Base-by-base conservation (phyloP, 2,888 invertebrate species). In the Acleris literana region DNA sequence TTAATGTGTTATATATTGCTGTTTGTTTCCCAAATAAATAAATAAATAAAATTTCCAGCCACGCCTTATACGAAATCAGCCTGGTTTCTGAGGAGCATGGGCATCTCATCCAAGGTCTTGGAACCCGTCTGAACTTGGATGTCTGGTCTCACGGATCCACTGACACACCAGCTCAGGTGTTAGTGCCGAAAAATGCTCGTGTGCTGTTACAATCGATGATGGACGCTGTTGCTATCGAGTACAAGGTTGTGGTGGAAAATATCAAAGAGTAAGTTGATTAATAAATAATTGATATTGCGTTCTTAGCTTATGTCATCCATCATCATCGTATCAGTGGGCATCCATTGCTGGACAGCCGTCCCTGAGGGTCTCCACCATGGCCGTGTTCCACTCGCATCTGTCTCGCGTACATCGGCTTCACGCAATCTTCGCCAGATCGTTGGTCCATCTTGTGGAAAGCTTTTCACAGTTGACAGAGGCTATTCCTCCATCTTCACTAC, bases 261-360 rank as follows among this genome's bases (percentile, higher is more conserved):
- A 76, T 88, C 59, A 84, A 78, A 72, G 81, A 85, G 88, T 87
- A 77, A 84, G 87, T 82, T 13, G 39, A 33, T 33, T 11, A 6
- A 11, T 33, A 33, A 33, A 33, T 33, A 9, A 9, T 33, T 7
- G 0, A 33, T 33, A 9, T 33, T 33, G 5, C 5, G 5, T 25
- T 25, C 25, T 29, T 29, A 7, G 3, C 29, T 22, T 13, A 9
- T n/a, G 25, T 16, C 43, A 43, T 44, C 44, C 44, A n/a, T 6
- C n/a, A 6, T 44, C 44, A 44, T 16, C 4, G 16, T 44, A 11
- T 44, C n/a, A 44, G 16, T 16, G 5, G 46, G 6, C 17, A 1
- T 16, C 46, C 7, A n/a, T 6, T 46, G 46, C 6, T 46, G 46
- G 17, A 17, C 46, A 46, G 13, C 39, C 39, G 4, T 13, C 39